Evolutionary conservation across 2,888 invertebrate genomes (phyloP).

Genomic region (Drosophila dives): DNA sequence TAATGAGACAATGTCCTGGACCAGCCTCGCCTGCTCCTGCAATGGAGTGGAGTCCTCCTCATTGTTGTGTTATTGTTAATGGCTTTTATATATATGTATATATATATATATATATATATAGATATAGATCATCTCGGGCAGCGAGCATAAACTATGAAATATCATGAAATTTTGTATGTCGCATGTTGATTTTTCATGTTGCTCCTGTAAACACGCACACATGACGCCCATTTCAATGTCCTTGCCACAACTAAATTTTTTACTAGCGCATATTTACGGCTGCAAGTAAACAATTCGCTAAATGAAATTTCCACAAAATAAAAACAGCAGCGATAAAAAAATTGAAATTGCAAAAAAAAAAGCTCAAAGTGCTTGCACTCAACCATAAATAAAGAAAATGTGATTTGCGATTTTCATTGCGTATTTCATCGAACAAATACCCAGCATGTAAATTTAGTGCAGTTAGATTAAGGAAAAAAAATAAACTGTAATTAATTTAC

Average conservation of each 20-base stretch:
- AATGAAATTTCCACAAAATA: constrained; percentile 61
- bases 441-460: not conserved
- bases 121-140: constrained; percentile 63
- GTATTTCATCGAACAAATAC: not conserved
- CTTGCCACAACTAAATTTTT: constrained; percentile 68
- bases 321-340: constrained; percentile 19
- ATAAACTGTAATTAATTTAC: not conserved
- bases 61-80: constrained; percentile 57
- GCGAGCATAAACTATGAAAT: constrained; percentile 70
- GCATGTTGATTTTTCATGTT: constrained; percentile 62
- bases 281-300: constrained; percentile 71
- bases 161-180: constrained; percentile 68
- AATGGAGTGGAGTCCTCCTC: not conserved
- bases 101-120: not conserved
- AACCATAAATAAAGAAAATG: constrained; percentile 23
- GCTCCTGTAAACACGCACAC: constrained; percentile 70
- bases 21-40: not conserved
- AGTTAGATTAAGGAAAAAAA: not conserved
- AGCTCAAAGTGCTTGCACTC: constrained; percentile 22
- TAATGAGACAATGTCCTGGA: constrained; percentile 71
- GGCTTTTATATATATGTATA: constrained; percentile 41
- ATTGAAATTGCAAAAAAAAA: constrained; percentile 9
- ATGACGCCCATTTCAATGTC: constrained; percentile 52
- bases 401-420: not conserved
- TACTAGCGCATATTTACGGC: constrained; percentile 69